Evolutionary conservation across 2,113 vertebrate genomes (phyloP), one percentile per base, ranked within the genome.

Genomic region (Puffinus mauretanicus): DNA sequence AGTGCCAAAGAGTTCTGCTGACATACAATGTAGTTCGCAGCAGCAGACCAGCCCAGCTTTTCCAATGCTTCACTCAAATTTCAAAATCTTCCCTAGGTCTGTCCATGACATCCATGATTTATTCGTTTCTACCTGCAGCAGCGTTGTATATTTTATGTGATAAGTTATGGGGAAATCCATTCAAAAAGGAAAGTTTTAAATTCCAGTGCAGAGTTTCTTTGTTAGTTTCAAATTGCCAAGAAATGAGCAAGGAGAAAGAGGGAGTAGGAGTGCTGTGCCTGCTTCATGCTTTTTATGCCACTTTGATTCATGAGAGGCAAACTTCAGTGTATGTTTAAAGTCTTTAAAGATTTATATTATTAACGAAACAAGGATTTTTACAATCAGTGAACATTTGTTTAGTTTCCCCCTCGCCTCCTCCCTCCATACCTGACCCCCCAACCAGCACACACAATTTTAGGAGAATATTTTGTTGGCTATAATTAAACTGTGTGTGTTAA

Each of bases 401-500:
- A 90, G 88, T 76, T 97, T 94, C 84, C 90, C 94, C 89, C 95
- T 96, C 38, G 58, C 93, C 95, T 97, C 93, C 97, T 97, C 93
- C 93, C 91, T 96, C 83, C 76, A 77, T 71, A 94, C 82, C 62
- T 79, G 27, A 98, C 89, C 94, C 91, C 96, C 89, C 82, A 98
- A 18, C 95, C 83, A 97, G 89, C 93, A 97, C 91, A 96, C 93
- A 97, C 85, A 98, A 97, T 98, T 98, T 98, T 97, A 97, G 96
- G 96, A 97, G 93, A 97, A 97, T 98, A 97, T 98, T 98, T 98
- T 98, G 97, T 98, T 98, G 96, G 96, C 97, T 98, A 96, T 98
- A 98, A 98, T 98, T 98, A 98, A 98, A 98, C 96, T 97, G 98
- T 97, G 96, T 98, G 94, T 98, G 96, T 98, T 98, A 98, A 98